phyloP scores from a whole-genome alignment of 1,140 invertebrate species.

The Zaprionus capensis region DNA sequence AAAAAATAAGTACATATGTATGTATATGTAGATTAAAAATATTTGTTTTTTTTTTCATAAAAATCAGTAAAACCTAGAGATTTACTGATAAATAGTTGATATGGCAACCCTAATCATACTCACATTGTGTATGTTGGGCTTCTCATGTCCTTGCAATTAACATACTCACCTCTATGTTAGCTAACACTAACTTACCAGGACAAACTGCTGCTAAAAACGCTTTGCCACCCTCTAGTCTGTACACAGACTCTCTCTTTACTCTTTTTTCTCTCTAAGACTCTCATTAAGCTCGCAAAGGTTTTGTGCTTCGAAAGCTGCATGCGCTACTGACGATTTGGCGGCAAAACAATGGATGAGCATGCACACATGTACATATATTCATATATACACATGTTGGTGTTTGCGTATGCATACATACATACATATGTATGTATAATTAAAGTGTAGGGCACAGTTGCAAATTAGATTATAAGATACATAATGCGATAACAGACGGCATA shows the following conservation, averaged over 20 bases:
- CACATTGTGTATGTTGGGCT: not conserved
- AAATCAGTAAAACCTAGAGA: too few relatives aligned
- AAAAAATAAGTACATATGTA: too few relatives aligned
- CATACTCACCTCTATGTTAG: conserved; percentile 18
- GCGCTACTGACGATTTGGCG: conserved; percentile 39
- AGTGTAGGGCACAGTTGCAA: conserved; percentile 19
- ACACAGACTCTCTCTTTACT: not conserved
- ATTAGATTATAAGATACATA: conserved; percentile 39
- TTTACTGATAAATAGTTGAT: too few relatives aligned
- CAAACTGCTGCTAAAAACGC: not conserved
- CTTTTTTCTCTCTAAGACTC: not conserved
- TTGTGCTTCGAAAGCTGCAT: conserved; percentile 11
- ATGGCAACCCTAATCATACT: not conserved
- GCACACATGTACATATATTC: not conserved
- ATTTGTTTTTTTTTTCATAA: too few relatives aligned
- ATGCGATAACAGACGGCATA: not conserved
- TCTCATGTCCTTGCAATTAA: conserved; percentile 20
- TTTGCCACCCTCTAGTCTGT: not conserved
- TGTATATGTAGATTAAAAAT: too few relatives aligned
- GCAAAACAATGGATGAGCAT: conserved; percentile 31
- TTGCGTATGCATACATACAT: not conserved
- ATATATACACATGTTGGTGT: too few relatives aligned
- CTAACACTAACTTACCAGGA: conserved; percentile 6
- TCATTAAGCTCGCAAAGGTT: conserved; percentile 5
- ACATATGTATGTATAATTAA: not conserved